Evolutionary conservation across 2,113 vertebrate species (phyloP).

Genomic region (Oryzias melastigma): DNA sequence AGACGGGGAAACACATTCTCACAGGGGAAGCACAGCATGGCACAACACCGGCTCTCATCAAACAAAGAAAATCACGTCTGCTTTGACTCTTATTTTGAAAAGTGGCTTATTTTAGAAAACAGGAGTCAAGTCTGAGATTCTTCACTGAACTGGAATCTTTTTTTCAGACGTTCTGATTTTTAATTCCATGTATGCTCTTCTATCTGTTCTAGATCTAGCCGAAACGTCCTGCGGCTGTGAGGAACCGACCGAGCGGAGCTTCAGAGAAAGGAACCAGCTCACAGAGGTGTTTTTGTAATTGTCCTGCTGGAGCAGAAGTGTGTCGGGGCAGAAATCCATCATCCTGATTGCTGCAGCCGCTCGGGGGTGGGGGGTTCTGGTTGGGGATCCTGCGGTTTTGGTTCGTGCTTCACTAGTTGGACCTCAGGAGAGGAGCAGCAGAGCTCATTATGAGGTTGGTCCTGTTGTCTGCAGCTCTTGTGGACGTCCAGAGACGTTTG

Average conservation of each 20-base stretch:
- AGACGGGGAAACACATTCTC: too few species aligned
- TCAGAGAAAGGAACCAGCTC: slow-evolving; percentile 24
- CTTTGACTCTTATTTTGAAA: slow-evolving; percentile 29
- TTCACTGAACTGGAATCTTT: too few species aligned
- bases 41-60: too few species aligned
- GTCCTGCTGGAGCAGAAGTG: slow-evolving; percentile 54
- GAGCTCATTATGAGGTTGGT: slow-evolving; percentile 66
- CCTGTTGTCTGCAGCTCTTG: slow-evolving; percentile 47
- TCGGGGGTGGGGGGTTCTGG: slow-evolving; percentile 28
- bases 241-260: slow-evolving; percentile 21
- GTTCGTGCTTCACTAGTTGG: slow-evolving; percentile 53
- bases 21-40: too few species aligned
- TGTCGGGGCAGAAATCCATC: slow-evolving; percentile 68
- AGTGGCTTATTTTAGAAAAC: slow-evolving; percentile 8
- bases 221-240: not conserved
- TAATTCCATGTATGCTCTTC: too few species aligned
- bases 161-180: too few species aligned
- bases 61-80: slow-evolving; percentile 38
- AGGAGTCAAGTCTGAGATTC: too few species aligned
- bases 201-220: too few species aligned
- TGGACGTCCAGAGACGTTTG: too few species aligned
- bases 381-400: slow-evolving; percentile 62
- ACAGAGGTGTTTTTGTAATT: slow-evolving; percentile 60
- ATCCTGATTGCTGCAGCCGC: slow-evolving; percentile 64
- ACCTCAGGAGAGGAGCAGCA: slow-evolving; percentile 54